These are phyloP conservation scores for Campoletis sonorensis DNA, from an alignment of 1,140 invertebrate genomes.

Conservation along the genomic window DNA sequence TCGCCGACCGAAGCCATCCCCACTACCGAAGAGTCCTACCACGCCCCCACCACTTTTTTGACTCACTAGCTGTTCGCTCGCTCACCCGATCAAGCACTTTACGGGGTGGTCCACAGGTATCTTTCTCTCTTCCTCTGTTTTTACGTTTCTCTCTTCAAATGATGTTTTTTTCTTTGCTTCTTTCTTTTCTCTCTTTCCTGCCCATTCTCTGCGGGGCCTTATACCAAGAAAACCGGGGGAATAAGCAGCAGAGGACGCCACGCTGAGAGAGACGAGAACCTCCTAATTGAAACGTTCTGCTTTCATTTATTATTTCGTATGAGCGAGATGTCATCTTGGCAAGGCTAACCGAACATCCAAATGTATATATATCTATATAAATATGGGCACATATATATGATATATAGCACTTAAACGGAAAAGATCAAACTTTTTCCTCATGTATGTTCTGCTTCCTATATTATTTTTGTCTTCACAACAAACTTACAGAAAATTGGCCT, in stretches of 20 bases:
- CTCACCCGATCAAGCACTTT: conserved; percentile 31
- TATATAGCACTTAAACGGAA: background rate
- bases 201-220: conserved; percentile 24
- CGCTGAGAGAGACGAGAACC: conserved; percentile 69
- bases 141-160: conserved; percentile 6
- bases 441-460: background rate
- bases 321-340: conserved; percentile 65
- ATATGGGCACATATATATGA: background rate
- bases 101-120: conserved; percentile 61
- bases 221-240: conserved; percentile 27
- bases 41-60: conserved; percentile 6
- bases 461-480: conserved; percentile 37
- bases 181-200: background rate
- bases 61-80: conserved; percentile 28
- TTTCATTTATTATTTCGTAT: conserved; percentile 69
- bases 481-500: conserved; percentile 51
- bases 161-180: background rate
- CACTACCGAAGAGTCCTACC: background rate
- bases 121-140: conserved; percentile 5
- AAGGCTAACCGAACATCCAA: conserved; percentile 8
- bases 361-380: background rate
- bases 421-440: background rate
- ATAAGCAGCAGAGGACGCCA: conserved; percentile 55
- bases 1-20: conserved; percentile 12
- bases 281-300: conserved; percentile 71